Percentiles rank a stretch among this genome's conserved stretches.
These are phyloP conservation scores for Sinocyclocheilus maitianheensis DNA, from an alignment of 2,113 vertebrate species.

Conservation along the genomic window DNA sequence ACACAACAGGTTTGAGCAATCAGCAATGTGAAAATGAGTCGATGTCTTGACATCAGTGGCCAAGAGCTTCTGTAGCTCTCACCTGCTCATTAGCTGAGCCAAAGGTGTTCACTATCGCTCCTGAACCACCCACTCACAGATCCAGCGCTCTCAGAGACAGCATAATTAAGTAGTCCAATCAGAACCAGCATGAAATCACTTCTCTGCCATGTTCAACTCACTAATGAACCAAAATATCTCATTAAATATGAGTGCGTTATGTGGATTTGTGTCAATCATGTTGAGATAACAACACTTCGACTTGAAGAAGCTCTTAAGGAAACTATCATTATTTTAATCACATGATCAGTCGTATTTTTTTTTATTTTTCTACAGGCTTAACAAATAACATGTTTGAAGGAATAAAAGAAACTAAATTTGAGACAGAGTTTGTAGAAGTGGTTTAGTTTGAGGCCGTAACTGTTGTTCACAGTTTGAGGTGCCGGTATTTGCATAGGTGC, in stretches of 20 bases:
- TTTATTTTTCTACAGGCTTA: not conserved
- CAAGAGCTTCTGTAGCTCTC: constrained; percentile 72
- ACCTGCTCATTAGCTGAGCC: constrained; percentile 78
- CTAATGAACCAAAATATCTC: constrained; percentile 82
- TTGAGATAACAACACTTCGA: constrained; percentile 74
- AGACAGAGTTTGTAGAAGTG: constrained; percentile 8
- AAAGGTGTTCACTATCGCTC: constrained; percentile 56
- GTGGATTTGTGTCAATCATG: constrained; percentile 73
- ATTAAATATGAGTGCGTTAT: constrained; percentile 73
- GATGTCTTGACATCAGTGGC: constrained; percentile 53
- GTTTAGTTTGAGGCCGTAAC: not conserved
- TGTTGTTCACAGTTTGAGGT: constrained; percentile 8
- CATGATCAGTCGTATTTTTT: not conserved
- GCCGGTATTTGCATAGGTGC: constrained; percentile 51
- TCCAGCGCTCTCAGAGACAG: constrained; percentile 73
- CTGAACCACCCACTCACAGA: constrained; percentile 68
- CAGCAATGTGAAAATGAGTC: constrained; percentile 38
- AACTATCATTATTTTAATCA: constrained; percentile 30
- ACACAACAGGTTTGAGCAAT: constrained; percentile 44
- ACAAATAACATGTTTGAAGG: constrained; percentile 10
- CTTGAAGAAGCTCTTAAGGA: constrained; percentile 65
- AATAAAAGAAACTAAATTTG: not conserved
- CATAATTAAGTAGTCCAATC: constrained; percentile 82
- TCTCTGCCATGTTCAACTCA: constrained; percentile 71
- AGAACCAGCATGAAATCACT: constrained; percentile 77